Percentiles rank a stretch among this genome's conserved stretches.
Evolutionary conservation across 53 echinoderm and acorn worm genomes (phyloP).

Genomic region (Pentamera pediparva): DNA sequence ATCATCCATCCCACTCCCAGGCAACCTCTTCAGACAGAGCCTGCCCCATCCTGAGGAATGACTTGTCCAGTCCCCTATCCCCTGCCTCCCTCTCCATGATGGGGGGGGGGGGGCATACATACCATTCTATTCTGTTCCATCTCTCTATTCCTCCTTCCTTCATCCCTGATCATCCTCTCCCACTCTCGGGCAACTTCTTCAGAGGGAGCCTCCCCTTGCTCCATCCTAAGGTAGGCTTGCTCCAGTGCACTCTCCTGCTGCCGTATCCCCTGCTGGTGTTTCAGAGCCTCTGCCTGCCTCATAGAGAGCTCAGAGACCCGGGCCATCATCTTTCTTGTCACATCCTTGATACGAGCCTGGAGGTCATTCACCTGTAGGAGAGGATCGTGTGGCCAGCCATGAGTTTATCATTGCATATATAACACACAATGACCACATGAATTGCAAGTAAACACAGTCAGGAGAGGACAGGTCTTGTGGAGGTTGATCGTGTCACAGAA

Average conservation of each 20-base stretch:
- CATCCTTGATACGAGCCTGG: slow-evolving; percentile 89
- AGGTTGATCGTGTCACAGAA: too few relatives aligned
- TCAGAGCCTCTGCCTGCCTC: slow-evolving; percentile 88
- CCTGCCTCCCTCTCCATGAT: slow-evolving; percentile 52
- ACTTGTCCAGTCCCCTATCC: slow-evolving; percentile 86
- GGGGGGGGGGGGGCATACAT: not conserved
- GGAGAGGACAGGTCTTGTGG: too few relatives aligned
- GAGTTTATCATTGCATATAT: too few relatives aligned
- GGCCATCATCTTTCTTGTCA: slow-evolving; percentile 95
- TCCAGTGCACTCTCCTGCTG: slow-evolving; percentile 74
- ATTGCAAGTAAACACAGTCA: too few relatives aligned
- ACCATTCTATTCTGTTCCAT: slow-evolving; percentile 65
- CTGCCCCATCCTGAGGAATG: slow-evolving; percentile 94
- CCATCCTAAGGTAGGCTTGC: slow-evolving; percentile 99
- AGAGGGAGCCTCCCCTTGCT: slow-evolving; percentile 94
- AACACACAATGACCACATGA: too few relatives aligned
- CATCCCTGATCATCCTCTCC: slow-evolving; percentile 93
- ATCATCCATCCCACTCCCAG: slow-evolving; percentile 87
- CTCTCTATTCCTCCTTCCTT: slow-evolving; percentile 56
- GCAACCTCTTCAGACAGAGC: slow-evolving; percentile 74
- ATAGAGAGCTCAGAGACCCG: slow-evolving; percentile 96
- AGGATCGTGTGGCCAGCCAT: not conserved
- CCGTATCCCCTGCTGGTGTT: slow-evolving; percentile 66
- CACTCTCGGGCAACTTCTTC: slow-evolving; percentile 83
- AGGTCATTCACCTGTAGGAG: slow-evolving; percentile 81